These are phyloP conservation scores for Zoanthus gigantus DNA, from an alignment of 92 coral and sea anemone genomes.

Conservation along the genomic window DNA sequence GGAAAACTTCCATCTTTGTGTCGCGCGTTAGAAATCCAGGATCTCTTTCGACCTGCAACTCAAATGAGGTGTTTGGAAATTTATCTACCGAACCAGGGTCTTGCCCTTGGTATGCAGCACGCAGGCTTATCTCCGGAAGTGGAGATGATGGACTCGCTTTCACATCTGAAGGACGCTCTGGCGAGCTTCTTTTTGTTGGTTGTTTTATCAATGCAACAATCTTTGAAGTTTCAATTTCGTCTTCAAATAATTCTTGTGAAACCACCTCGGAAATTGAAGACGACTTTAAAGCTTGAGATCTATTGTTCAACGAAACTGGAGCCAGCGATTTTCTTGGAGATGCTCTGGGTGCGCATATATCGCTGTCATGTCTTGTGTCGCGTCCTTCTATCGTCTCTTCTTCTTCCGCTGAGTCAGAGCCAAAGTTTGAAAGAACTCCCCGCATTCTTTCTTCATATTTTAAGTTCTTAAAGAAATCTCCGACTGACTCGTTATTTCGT, in stretches of 20 bases:
- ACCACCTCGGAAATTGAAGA: slow-evolving; percentile 26
- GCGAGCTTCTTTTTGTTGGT: not conserved
- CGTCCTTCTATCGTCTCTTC: not conserved
- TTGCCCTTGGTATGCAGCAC: slow-evolving; percentile 1
- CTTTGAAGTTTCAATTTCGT: slow-evolving; percentile 23
- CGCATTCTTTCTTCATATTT: slow-evolving; percentile 55
- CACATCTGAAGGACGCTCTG: not conserved
- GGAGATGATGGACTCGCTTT: not conserved
- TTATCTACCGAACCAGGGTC: not conserved
- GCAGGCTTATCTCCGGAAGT: not conserved
- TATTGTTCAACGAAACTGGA: not conserved
- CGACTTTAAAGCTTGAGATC: not conserved
- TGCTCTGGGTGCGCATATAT: not conserved
- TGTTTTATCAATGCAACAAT: slow-evolving; percentile 29
- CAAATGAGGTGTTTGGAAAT: slow-evolving; percentile 20
- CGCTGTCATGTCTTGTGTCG: not conserved
- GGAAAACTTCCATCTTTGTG: slow-evolving; percentile 49
- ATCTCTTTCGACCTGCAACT: slow-evolving; percentile 13
- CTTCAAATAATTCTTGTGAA: slow-evolving; percentile 23
- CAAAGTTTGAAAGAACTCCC: slow-evolving; percentile 8
- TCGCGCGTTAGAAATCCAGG: slow-evolving; percentile 3
- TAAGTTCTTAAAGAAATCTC: slow-evolving; percentile 75
- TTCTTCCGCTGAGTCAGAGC: slow-evolving; percentile 9
- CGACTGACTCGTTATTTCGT: slow-evolving; percentile 61
- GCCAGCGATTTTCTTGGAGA: slow-evolving; percentile 19